A percentile compares a stretch with the other conserved stretches of the same genome.
These are phyloP conservation scores for Eremophila alpestris DNA, from an alignment of 2,797 vertebrate species.

Conservation along the genomic window DNA sequence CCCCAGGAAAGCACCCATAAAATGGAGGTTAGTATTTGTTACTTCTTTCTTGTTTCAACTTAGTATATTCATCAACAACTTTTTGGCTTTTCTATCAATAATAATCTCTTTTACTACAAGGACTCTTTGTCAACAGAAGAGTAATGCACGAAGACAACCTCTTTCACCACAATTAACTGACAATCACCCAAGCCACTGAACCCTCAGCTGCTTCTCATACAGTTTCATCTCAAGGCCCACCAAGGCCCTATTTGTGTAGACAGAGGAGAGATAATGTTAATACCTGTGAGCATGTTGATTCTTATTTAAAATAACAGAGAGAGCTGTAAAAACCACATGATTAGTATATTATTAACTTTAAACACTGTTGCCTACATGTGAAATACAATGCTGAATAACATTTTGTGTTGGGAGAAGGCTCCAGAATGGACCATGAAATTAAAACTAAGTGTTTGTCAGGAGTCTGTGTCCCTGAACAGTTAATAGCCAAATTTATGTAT, in stretches of 20 bases:
- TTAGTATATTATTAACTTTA: not conserved
- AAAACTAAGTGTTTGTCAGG: not conserved
- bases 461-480: not conserved
- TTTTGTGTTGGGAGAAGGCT: not conserved
- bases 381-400: not conserved
- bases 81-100: not conserved
- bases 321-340: fast-evolving
- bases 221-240: fast-evolving
- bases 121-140: not conserved
- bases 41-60: not conserved
- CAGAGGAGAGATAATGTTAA: not conserved
- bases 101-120: not conserved
- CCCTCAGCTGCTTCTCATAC: fast-evolving
- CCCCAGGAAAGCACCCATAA: fast-evolving
- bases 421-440: not conserved
- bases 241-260: not conserved
- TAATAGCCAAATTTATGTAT: not conserved
- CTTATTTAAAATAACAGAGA: not conserved
- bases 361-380: not conserved
- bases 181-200: not conserved
- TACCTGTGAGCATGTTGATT: fast-evolving
- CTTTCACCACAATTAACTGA: not conserved
- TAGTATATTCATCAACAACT: not conserved
- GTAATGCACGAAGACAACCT: not conserved
- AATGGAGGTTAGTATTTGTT: not conserved